Percentiles rank a stretch among this genome's conserved stretches.
Conservation (phyloP, 2,888 invertebrate genomes). For the Orthosia gracilis region DNA sequence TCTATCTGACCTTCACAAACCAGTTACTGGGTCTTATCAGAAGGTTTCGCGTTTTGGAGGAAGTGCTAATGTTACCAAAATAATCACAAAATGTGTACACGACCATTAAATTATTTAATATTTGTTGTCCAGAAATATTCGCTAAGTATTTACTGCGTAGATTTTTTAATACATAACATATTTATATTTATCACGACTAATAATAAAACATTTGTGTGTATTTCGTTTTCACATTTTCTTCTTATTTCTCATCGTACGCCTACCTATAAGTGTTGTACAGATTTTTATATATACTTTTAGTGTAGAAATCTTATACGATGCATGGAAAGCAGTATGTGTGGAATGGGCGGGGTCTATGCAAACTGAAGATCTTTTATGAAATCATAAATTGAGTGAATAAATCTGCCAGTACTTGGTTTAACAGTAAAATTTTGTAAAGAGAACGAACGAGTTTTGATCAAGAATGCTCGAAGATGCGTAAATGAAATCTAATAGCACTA, state of each 20-base stretch:
- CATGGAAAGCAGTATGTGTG: neutral
- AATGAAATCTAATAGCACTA: neutral
- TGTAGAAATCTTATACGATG: slow-evolving; percentile 16
- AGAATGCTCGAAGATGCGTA: neutral
- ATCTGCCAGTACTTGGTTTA: neutral
- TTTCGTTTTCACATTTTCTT: slow-evolving; percentile 1
- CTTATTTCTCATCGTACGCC: neutral
- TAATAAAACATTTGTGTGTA: slow-evolving; percentile 21
- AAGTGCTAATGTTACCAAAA: neutral
- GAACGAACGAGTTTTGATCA: neutral
- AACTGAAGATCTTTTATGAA: too few relatives aligned
- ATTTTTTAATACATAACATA: slow-evolving; percentile 25
- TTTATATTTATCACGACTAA: slow-evolving; percentile 22
- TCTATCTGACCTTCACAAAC: too few relatives aligned
- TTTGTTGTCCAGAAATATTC: slow-evolving; percentile 58
- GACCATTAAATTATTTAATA: slow-evolving; percentile 30
- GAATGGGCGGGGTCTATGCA: slow-evolving; percentile 4
- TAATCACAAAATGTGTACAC: slow-evolving; percentile 19
- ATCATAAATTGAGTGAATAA: too few relatives aligned
- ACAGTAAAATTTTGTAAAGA: neutral
- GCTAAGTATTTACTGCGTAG: slow-evolving; percentile 45
- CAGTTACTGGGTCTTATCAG: too few relatives aligned
- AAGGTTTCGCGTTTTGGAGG: too few relatives aligned
- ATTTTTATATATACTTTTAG: slow-evolving; percentile 40
- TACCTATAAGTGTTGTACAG: slow-evolving; percentile 39